phyloP scores from a whole-genome alignment of 2,888 invertebrate species.

The Dryadula phaetusa region DNA sequence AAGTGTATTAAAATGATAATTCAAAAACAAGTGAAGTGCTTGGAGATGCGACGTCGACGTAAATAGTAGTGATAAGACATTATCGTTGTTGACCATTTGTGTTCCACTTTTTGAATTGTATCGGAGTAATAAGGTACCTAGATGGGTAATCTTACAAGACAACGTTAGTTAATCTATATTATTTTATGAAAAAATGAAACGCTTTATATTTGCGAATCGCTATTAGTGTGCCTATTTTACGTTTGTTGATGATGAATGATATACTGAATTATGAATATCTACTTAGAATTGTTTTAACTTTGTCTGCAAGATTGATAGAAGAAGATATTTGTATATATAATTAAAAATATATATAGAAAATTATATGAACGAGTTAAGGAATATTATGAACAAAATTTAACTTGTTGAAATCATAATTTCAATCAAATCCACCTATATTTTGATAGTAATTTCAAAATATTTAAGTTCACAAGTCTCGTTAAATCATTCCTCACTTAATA shows the following conservation, averaged over 20 bases:
- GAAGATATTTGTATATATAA: too few species aligned
- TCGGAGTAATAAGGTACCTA: conserved; percentile 59
- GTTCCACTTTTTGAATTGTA: conserved; percentile 66
- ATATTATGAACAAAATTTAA: too few species aligned
- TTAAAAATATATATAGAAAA: too few species aligned
- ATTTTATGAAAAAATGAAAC: conserved; percentile 20
- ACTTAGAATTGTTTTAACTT: too few species aligned
- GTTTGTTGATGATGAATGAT: background rate
- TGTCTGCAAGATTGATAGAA: too few species aligned
- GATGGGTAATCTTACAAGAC: conserved; percentile 48
- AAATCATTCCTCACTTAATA: too few species aligned
- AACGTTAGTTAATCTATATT: conserved; percentile 34
- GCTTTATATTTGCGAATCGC: conserved; percentile 14
- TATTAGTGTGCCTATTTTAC: conserved; percentile 1
- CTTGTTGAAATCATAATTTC: too few species aligned
- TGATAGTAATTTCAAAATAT: too few species aligned
- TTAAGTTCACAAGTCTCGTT: too few species aligned
- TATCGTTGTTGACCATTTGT: conserved; percentile 72
- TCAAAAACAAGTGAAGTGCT: conserved; percentile 48
- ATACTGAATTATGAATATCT: background rate
- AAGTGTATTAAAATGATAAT: conserved; percentile 34
- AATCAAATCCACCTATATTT: too few species aligned
- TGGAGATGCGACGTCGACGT: conserved; percentile 73
- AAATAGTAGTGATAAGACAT: conserved; percentile 72
- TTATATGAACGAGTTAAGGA: too few species aligned